Evolutionary conservation across 1,140 invertebrate genomes (phyloP), one percentile per base, ranked within the genome.

Genomic region (Chymomyza costata): DNA sequence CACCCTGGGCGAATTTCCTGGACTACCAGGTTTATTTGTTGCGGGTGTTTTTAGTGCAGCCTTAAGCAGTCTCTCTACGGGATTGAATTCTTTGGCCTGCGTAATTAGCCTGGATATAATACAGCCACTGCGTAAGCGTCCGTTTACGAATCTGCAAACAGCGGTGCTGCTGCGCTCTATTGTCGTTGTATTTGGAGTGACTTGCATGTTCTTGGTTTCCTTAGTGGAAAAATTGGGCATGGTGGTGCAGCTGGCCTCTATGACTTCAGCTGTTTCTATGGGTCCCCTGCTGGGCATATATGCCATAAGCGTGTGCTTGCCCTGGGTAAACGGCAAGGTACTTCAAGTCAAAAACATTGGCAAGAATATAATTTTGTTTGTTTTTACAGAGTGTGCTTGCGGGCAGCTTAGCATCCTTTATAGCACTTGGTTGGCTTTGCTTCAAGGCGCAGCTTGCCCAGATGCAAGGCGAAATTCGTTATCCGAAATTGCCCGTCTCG

Each of bases 1-100:
- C 62, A 89, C 92, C 21, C 74, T 95, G 6, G 89, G 93, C 0
- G 87, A 90, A 32, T 86, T 90, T 25, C 91, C 91, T 0, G 94
- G 93, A 1, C 66, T 96, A 35, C 91, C 93, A 0, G 94, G 94
- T 44, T 86, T 95, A 0, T 95, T 95, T 82, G 90, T 95, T 0
- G 93, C 94, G 21, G 93, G 93, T 18, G 90, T 96, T 14, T 95
- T 95, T 65, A 94, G 93, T 82, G 94, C 94, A 16, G 93, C 93
- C 13, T 85, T 96, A 10, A 97, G 95, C 85, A 97, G 96, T 0
- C 87, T 97, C 6, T 97, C 95, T 3, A 97, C 95, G 10, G 95
- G 95, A 19, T 87, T 97, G 6, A 98, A 97, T 71, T 95, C 95
- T 0, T 90, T 97, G 89, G 92, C 95, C 0, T 95, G 96, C 37